A percentile compares a stretch with the other conserved stretches of the same genome.
phyloP scores from a whole-genome alignment of 2,888 invertebrate genomes.

The Eupithecia subfuscata region DNA sequence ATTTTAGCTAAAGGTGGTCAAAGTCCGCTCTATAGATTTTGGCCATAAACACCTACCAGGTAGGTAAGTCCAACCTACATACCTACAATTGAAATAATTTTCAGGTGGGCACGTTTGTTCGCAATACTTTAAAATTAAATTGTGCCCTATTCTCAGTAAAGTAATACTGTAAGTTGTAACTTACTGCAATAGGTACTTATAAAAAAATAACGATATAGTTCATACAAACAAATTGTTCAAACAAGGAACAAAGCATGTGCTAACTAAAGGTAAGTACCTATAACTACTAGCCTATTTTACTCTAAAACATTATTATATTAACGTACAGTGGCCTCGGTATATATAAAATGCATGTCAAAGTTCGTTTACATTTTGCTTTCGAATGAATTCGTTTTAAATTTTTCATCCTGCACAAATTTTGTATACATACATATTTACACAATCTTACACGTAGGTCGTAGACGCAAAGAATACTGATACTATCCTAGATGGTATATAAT shows the following conservation, averaged over 20 bases:
- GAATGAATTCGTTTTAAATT: not conserved
- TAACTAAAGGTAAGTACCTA: not conserved
- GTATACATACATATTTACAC: not conserved
- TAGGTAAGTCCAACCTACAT: no score
- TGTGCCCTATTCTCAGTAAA: slow-evolving; percentile 15
- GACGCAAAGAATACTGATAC: not conserved
- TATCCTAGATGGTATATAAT: not conserved
- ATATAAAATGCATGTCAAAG: not conserved
- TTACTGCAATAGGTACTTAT: not conserved
- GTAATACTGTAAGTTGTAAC: slow-evolving; percentile 10
- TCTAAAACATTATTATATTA: not conserved
- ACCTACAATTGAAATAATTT: not conserved
- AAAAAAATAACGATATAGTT: slow-evolving; percentile 1
- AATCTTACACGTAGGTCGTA: not conserved
- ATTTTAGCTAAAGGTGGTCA: not conserved
- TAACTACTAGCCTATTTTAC: not conserved
- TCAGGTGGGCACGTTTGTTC: not conserved
- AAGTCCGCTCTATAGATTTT: not conserved
- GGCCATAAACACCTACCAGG: not conserved
- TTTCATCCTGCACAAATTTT: not conserved
- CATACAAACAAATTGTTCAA: not conserved
- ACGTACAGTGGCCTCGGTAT: not conserved
- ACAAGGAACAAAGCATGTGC: slow-evolving; percentile 1
- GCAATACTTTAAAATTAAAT: slow-evolving; percentile 12
- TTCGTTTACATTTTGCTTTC: not conserved